Conservation (phyloP, 2,888 invertebrate genomes). For the Ochropleura leucogaster region DNA sequence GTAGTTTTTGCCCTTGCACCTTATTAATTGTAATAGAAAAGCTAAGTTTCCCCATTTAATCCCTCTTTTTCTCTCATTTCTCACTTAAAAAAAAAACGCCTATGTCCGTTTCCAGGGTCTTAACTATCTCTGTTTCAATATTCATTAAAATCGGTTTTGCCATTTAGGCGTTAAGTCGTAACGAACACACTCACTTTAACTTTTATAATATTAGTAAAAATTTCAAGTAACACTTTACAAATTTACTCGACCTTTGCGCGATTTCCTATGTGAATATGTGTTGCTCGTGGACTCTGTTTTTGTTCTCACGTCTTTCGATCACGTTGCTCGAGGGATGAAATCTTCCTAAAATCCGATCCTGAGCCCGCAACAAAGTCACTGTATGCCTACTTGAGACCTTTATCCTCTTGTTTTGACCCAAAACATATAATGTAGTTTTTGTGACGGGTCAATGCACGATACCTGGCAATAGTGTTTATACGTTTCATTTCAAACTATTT, state of each 20-base stretch:
- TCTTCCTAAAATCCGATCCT: slow-evolving; percentile 41
- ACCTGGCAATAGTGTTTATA: neutral
- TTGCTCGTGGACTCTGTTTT: slow-evolving; percentile 24
- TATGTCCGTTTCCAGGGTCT: no score
- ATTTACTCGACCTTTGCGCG: neutral
- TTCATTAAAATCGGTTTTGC: no score
- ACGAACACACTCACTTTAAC: no score
- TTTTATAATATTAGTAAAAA: neutral
- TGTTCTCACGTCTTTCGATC: slow-evolving; percentile 18
- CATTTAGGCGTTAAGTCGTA: no score
- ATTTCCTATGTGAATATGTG: neutral
- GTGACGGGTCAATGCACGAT: slow-evolving; percentile 32
- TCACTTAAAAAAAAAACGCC: no score
- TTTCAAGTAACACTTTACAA: neutral
- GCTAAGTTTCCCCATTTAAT: no score
- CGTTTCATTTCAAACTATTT: slow-evolving; percentile 17
- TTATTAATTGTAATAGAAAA: no score
- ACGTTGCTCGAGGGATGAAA: slow-evolving; percentile 29
- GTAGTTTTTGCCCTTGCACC: no score
- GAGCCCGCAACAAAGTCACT: slow-evolving; percentile 56
- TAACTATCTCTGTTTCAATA: no score
- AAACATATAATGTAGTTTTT: slow-evolving; percentile 44
- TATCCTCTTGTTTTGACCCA: slow-evolving; percentile 52
- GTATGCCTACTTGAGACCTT: slow-evolving; percentile 52
- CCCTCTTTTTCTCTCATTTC: no score